Percentiles rank a stretch among this genome's conserved stretches.
Evolutionary conservation across 1,140 invertebrate species (phyloP).

Genomic region (Bemisia tabaci): DNA sequence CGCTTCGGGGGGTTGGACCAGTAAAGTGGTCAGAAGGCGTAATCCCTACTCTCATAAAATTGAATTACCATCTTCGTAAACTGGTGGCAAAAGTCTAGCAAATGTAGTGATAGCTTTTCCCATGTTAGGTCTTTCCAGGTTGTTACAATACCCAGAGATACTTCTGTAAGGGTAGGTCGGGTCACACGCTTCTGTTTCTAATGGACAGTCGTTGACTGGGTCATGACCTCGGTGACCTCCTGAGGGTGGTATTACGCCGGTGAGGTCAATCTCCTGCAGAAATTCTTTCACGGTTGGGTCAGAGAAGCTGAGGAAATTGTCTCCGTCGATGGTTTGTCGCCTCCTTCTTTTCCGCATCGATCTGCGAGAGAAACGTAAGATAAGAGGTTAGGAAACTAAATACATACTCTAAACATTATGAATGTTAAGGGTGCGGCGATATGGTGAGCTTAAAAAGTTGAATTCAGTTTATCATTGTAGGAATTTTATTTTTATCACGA

Average conservation of each 20-base stretch:
- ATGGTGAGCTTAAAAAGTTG: no score
- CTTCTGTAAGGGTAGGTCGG: slow-evolving; percentile 64
- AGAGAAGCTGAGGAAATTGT: slow-evolving; percentile 42
- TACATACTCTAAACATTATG: neutral
- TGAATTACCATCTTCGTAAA: slow-evolving; percentile 68
- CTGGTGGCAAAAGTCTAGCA: slow-evolving; percentile 65
- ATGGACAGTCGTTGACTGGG: slow-evolving; percentile 41
- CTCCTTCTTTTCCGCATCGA: slow-evolving; percentile 32
- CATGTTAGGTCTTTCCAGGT: slow-evolving; percentile 67
- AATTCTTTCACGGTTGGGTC: slow-evolving; percentile 21
- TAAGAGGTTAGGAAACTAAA: neutral
- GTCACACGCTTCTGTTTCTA: slow-evolving; percentile 52
- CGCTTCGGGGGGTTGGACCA: neutral
- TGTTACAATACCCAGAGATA: slow-evolving; percentile 81
- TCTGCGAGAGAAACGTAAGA: neutral
- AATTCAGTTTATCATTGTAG: no score
- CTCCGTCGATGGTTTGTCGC: slow-evolving; percentile 52
- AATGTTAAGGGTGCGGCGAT: no score
- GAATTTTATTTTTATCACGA: no score
- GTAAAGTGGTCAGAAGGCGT: neutral
- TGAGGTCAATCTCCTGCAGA: slow-evolving; percentile 53
- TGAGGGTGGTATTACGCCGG: slow-evolving; percentile 36
- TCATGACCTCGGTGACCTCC: slow-evolving; percentile 10
- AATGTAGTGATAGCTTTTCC: slow-evolving; percentile 78
- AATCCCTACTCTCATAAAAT: neutral